Base-by-base conservation (phyloP, 2,888 invertebrate genomes). In the Pilophorus perplexus region DNA sequence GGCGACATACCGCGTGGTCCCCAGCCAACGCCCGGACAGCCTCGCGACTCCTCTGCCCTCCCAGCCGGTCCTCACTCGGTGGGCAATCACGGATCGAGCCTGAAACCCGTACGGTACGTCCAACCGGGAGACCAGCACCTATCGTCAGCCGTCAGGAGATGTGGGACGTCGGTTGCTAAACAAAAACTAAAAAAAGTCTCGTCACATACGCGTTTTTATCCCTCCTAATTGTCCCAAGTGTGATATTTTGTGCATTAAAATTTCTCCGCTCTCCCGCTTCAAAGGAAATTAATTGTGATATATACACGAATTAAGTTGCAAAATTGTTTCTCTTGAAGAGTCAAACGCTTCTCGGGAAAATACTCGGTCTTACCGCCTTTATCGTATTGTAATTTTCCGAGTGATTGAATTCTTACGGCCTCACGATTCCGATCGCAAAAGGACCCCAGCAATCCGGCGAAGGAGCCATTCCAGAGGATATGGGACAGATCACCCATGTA, bases 381-480 rank as follows among this genome's bases (percentile, higher is more conserved):
- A 22, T 42, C 6, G 40, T 22, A 22, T 23, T 14, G 38, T 6
- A 46, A 10, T 16, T 10, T 57, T 57, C 38, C 3, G 14, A 8
- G 14, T 54, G 25, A 3, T 57, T 38, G 14, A 14, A 6, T 54
- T 10, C 14, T 25, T 57, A 67, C 71, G 71, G 71, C 71, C 67
- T 69, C 69, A 72, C 46, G 42, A 72, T 72, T 72, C 71, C 71
- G 66, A 71, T 72, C 67, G 71, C 71, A 40, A 72, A 68, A 62
- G 67, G 67, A 68, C 60, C 62, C 16, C 68, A 70, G 22, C 60
- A 60, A 54, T 59, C 50, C 60, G 62, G 66, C 66, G 42, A 54
- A 14, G 71, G 70, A 22, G 71, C 69, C 28, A 71, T 66, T 64
- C 70, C 71, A 10, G 71, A 72, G 68, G 70, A 72, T 46, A 72